Evolutionary conservation across 2,888 invertebrate genomes (phyloP).

Genomic region (Muschampia plurimacula): DNA sequence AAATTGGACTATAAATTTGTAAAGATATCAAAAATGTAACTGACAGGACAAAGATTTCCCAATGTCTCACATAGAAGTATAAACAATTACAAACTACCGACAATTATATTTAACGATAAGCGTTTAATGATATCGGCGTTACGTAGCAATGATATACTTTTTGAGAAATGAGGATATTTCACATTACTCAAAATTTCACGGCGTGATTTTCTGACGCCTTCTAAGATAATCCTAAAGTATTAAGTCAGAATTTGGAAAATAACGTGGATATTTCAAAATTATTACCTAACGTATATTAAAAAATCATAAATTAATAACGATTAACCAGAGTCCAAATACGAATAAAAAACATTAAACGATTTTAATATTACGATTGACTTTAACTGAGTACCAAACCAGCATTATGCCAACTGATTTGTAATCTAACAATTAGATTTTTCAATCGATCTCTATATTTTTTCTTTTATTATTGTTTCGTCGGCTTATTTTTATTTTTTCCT

Average conservation of each 20-base stretch:
- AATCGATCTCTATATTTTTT: no score
- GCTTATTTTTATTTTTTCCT: no score
- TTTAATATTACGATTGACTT: no score
- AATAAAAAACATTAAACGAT: not conserved
- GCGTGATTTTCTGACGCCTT: not conserved
- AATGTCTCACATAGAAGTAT: constrained; percentile 34
- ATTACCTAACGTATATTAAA: no score
- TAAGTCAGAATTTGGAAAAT: not conserved
- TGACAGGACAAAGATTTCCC: constrained; percentile 40
- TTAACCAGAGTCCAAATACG: not conserved
- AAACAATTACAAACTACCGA: constrained; percentile 34
- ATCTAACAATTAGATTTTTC: no score
- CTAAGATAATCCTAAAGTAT: not conserved
- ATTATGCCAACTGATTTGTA: no score
- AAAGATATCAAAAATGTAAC: constrained; percentile 78
- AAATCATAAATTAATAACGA: not conserved
- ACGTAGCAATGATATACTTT: constrained; percentile 34
- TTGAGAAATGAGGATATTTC: not conserved
- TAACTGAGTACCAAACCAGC: no score
- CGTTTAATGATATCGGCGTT: constrained; percentile 33
- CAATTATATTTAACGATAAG: constrained; percentile 31
- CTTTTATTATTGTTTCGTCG: not conserved
- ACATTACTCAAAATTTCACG: not conserved
- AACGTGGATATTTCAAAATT: not conserved
- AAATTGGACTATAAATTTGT: constrained; percentile 73